Evolutionary conservation across 2,113 vertebrate species (phyloP), one percentile per base, ranked within the genome.

Genomic region (Leuciscus idus): DNA sequence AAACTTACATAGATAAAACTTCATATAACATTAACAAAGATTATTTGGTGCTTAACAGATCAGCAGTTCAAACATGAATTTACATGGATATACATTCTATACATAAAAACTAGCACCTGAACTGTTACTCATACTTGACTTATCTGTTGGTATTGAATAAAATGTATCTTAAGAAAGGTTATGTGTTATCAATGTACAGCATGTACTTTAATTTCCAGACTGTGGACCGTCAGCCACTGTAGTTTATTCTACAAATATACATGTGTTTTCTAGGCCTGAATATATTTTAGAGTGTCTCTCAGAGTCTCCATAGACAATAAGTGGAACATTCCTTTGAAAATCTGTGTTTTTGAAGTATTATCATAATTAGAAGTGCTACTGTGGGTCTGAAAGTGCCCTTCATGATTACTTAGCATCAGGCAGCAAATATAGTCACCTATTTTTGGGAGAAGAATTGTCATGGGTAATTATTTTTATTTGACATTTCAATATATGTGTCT

Each of bases 361-460:
- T 30, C 61, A 81, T 66, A 66, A 81, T 64, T 30, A 30, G 61
- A 11, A 81, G 39, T 28, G 17, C 59, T 57, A 81, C 17, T 28
- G 12, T 62, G 55, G 12, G 8, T 59, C 12, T 46, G 12, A 62
- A 62, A 81, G 76, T 61, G 30, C 55, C 46, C 5, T 61, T 59
- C 23, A 23, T 39, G 76, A 59, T 59, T 78, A 59, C 30, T 33
- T 78, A 59, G 30, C 74, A 28, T 52, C n/a, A 52, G 74, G 43
- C n/a, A 48, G 74, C 48, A 48, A 77, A 9, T 17, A 68, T 36
- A 33, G 13, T 68, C 28, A 9, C 15, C 64, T 36, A 70, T 36
- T 70, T 36, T 21, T 28, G 7, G 17, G 66, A 36, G 2, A 17
- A 70, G 17, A 70, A 70, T 70, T 68, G 64, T 19, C 30, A 36